Evolutionary conservation across 92 coral and sea anemone species (phyloP).

Genomic region (Palythoa heliodiscus): DNA sequence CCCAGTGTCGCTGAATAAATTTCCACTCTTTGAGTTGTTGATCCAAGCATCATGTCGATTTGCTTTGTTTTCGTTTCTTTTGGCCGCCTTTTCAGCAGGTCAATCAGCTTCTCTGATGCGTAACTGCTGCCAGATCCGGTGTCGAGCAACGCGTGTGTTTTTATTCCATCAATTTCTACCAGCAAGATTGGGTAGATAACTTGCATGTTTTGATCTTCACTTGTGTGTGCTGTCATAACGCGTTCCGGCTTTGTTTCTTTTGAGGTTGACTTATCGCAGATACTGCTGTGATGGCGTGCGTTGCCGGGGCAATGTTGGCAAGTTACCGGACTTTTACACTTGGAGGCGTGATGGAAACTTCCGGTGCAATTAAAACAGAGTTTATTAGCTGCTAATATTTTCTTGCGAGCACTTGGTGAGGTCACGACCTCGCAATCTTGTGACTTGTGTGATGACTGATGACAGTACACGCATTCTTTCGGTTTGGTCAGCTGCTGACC

Average conservation of each 20-base stretch:
- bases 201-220: conserved; percentile 32
- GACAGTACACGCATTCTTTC: conserved; percentile 34
- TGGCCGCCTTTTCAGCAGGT: conserved; percentile 32
- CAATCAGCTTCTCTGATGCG: conserved; percentile 48
- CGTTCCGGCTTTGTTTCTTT: conserved; percentile 42
- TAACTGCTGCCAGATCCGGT: conserved; percentile 64
- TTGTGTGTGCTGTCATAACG: conserved; percentile 39
- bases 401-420: conserved; percentile 40
- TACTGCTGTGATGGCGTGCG: conserved; percentile 53
- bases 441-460: conserved; percentile 41
- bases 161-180: conserved; percentile 52
- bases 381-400: conserved; percentile 32
- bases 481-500: conserved; percentile 9
- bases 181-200: conserved; percentile 51
- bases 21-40: conserved; percentile 45
- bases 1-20: conserved; percentile 51
- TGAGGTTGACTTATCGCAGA: conserved; percentile 40
- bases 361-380: conserved; percentile 61
- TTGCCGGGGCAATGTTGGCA: conserved; percentile 46
- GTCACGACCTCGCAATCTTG: conserved; percentile 36
- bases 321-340: conserved; percentile 39
- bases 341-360: conserved; percentile 19
- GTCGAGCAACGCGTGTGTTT: conserved; percentile 54
- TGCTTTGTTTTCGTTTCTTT: conserved; percentile 40
- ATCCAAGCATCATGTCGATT: conserved; percentile 56